Conservation (phyloP, 1,140 invertebrate species). For the Diploscapter pachys region DNA sequence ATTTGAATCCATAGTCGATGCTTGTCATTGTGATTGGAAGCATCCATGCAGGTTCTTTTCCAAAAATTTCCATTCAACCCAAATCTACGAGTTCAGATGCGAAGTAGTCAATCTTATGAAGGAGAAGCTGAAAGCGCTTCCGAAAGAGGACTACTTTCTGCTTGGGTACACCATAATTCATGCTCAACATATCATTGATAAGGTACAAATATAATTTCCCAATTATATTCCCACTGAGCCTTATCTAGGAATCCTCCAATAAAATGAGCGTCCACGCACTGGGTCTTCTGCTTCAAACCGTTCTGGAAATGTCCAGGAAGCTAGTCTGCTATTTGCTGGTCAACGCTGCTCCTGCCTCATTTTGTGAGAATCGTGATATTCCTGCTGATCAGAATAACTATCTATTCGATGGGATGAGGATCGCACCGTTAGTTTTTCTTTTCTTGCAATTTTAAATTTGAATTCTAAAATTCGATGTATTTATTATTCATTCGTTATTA, state of each 20-base stretch:
- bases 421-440: not conserved
- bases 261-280: constrained; percentile 37
- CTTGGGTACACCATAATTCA: constrained; percentile 26
- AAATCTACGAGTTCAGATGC: constrained; percentile 9
- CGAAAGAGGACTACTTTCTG: not conserved
- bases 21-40: constrained; percentile 16
- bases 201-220: constrained; percentile 6
- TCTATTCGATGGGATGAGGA: not conserved
- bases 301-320: constrained; percentile 29
- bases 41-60: not conserved
- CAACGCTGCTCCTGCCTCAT: not conserved
- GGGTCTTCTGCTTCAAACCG: constrained; percentile 32
- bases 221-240: not conserved
- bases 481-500: not conserved
- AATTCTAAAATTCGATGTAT: too few relatives aligned
- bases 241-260: constrained; percentile 26
- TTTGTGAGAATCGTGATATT: not conserved
- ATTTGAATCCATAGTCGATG: constrained; percentile 6
- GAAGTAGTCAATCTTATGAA: constrained; percentile 2
- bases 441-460: too few relatives aligned
- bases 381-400: not conserved
- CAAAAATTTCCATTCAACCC: constrained; percentile 2
- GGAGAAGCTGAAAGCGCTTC: not conserved
- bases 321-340: constrained; percentile 25
- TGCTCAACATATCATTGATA: constrained; percentile 22